Evolutionary conservation across 2,888 invertebrate species (phyloP).

Genomic region (Leucophenga montana): DNA sequence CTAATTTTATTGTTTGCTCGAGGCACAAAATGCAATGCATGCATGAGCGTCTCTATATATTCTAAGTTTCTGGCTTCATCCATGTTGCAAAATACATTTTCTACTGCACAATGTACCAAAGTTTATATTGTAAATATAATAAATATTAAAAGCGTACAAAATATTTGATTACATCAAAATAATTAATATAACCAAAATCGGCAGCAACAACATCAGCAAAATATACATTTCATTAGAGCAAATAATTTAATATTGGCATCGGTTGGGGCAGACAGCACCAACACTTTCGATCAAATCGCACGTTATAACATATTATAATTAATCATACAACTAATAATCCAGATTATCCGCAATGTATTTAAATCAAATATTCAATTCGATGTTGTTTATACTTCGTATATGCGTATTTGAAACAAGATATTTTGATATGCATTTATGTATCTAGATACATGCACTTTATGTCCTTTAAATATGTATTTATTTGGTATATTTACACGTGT

Average conservation of each 20-base stretch:
- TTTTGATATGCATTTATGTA: no score
- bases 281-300: not conserved
- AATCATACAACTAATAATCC: constrained; percentile 62
- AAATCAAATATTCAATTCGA: constrained; percentile 54
- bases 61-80: not conserved
- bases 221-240: not conserved
- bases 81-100: not conserved
- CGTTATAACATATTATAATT: constrained; percentile 53
- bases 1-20: no score
- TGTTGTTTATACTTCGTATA: constrained; percentile 20
- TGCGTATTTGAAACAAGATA: not conserved
- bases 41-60: no score
- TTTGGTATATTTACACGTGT: no score
- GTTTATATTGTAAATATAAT: constrained; percentile 48
- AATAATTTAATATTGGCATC: constrained; percentile 9
- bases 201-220: not conserved
- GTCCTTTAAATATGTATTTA: no score
- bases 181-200: constrained; percentile 10
- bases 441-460: no score
- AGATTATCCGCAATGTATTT: constrained; percentile 55
- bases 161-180: constrained; percentile 18
- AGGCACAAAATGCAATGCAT: no score
- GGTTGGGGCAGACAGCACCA: not conserved
- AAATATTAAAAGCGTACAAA: constrained; percentile 19
- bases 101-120: not conserved